Evolutionary conservation across 2,888 invertebrate genomes (phyloP), one percentile per base, ranked within the genome.

Genomic region (Drosophila neotestacea): DNA sequence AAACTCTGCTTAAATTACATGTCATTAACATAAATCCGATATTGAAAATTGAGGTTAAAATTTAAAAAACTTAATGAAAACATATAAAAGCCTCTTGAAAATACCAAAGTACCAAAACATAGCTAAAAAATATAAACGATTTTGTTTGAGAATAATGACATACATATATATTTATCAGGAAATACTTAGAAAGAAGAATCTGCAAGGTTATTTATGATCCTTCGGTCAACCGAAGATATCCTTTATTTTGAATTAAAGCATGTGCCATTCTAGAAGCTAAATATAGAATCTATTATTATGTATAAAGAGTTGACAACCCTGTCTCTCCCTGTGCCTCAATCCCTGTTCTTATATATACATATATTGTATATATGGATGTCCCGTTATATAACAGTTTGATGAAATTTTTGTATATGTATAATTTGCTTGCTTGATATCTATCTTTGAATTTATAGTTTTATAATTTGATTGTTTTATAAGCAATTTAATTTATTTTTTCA

Each of bases 401-500:
- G 2, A 22, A 28, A 28, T 13, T 51, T 27, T 56, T 59, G 22
- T 7, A 34, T 42, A 34, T 11, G 16, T n/a, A 50, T 66, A 4
- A 48, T 56, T 65, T 65, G 77, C 64, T n/a, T 54, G 38, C 46
- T 55, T 61, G 11, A 42, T 56, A 51, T 51, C 13, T 22, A 28
- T 2, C 16, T 9, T 32, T 41, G 1, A 27, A 64, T 60, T 46
- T 11, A 22, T 50, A 48, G 55, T 42, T 59, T 34, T 52, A 27
- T 36, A 13, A 0, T 30, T 55, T 39, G 16, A 3, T 48, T 63
- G 36, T 9, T 27, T 63, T 34, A 30, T 39, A 54, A 48, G 58
- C 38, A 10, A 66, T 70, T 65, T 55, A 48, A 70, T 67, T 73
- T 69, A 61, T 73, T 13, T 4, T 56, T 61, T 78, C 51, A 71